Conservation (phyloP, 2,113 vertebrate genomes). For the Eudyptes chrysolophus region DNA sequence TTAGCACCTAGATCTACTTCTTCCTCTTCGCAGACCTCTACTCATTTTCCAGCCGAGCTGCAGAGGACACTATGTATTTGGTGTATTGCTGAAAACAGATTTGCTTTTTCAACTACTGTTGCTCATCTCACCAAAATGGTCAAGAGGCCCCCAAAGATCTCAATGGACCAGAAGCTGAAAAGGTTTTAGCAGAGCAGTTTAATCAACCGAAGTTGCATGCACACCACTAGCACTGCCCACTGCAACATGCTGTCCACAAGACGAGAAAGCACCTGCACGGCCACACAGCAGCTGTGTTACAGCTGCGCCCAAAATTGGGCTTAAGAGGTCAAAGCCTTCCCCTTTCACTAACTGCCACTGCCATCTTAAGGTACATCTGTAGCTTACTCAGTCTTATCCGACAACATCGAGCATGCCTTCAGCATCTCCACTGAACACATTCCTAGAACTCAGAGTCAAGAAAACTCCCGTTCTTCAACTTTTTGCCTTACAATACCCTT, state of each 20-base stretch:
- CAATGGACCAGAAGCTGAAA: neutral
- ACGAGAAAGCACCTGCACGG: neutral
- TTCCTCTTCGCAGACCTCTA: neutral
- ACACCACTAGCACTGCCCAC: neutral
- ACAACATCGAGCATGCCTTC: neutral
- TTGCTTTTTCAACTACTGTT: neutral
- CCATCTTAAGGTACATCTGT: no score
- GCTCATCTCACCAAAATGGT: neutral
- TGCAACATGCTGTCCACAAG: fast-evolving
- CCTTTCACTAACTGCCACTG: no score
- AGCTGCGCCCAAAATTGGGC: neutral
- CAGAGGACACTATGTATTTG: neutral
- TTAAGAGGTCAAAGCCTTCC: neutral
- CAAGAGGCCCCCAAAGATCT: neutral
- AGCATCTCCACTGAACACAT: neutral
- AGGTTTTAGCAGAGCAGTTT: neutral
- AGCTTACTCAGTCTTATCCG: neutral
- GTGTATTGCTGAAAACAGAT: neutral
- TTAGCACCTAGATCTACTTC: neutral
- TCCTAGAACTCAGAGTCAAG: neutral
- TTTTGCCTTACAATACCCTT: neutral
- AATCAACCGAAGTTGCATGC: neutral
- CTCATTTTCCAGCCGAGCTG: fast-evolving
- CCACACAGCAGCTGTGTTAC: neutral
- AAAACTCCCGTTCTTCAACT: neutral